Evolutionary conservation across 2,888 invertebrate species (phyloP).

Genomic region (Drosophila recens): DNA sequence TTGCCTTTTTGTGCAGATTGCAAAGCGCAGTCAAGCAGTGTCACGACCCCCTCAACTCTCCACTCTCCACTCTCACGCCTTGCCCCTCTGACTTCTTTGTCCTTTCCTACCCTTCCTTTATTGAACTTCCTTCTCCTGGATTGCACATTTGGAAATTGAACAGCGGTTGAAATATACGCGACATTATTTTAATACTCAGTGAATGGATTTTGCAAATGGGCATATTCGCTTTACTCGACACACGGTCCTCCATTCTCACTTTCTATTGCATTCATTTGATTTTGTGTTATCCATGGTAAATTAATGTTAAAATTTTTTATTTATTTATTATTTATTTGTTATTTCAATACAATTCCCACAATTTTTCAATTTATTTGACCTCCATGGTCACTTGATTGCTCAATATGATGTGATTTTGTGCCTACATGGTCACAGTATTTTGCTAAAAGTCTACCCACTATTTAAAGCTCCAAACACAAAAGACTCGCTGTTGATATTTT

Average conservation of each 20-base stretch:
- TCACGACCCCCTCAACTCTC: slow-evolving; percentile 7
- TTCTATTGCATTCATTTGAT: neutral
- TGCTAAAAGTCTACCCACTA: too few species aligned
- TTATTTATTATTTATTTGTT: neutral
- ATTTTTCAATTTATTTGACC: neutral
- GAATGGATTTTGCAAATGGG: too few species aligned
- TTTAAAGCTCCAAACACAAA: too few species aligned
- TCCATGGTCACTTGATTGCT: neutral
- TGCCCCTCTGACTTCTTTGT: neutral
- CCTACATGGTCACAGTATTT: neutral
- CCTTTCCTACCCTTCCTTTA: too few species aligned
- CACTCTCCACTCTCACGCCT: neutral
- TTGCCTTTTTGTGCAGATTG: slow-evolving; percentile 61
- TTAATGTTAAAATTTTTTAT: neutral
- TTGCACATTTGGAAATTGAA: slow-evolving; percentile 65
- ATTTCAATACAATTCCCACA: neutral
- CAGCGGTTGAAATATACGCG: slow-evolving; percentile 46
- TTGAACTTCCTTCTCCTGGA: neutral
- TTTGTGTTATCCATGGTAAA: neutral
- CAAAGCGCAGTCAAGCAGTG: slow-evolving; percentile 75
- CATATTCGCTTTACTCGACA: too few species aligned
- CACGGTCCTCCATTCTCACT: too few species aligned
- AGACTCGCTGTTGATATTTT: too few species aligned
- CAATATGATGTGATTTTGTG: neutral
- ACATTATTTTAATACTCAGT: slow-evolving; percentile 47